Evolutionary conservation across 2,113 vertebrate species (phyloP).

Genomic region (Sardina pilchardus): DNA sequence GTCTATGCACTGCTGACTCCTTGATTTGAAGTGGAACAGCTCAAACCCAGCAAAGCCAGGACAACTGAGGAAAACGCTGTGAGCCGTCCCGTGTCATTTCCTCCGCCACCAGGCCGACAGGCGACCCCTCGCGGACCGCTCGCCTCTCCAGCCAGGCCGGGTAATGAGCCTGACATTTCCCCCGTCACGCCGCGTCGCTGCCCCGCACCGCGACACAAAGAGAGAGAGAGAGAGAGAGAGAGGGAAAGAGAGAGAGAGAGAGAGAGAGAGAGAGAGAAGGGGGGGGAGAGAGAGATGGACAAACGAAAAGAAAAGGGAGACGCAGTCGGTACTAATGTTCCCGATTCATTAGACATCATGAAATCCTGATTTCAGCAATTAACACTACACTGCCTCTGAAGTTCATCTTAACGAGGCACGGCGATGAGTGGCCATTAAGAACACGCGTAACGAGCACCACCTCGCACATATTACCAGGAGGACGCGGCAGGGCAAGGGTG

Average conservation of each 20-base stretch:
- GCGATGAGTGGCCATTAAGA: background rate
- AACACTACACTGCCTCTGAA: background rate
- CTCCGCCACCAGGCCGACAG: background rate
- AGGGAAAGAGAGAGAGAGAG: background rate
- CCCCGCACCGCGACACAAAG: background rate
- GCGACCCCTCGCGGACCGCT: background rate
- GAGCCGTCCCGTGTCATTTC: background rate
- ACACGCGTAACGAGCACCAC: background rate
- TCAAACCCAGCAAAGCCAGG: background rate
- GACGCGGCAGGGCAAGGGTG: background rate
- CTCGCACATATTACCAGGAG: background rate
- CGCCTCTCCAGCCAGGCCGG: background rate
- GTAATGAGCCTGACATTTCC: slow-evolving; percentile 19
- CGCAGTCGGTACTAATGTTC: background rate
- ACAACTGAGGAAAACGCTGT: background rate
- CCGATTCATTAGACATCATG: background rate
- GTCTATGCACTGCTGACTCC: background rate
- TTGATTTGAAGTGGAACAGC: background rate
- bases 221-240: background rate
- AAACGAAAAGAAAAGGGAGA: background rate
- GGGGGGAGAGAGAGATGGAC: background rate
- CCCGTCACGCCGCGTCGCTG: background rate
- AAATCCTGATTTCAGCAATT: slow-evolving; percentile 1
- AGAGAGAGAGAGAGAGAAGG: background rate
- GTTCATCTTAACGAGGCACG: background rate